These are phyloP conservation scores for Acronicta alni DNA, from an alignment of 2,888 invertebrate species.

Conservation along the genomic window DNA sequence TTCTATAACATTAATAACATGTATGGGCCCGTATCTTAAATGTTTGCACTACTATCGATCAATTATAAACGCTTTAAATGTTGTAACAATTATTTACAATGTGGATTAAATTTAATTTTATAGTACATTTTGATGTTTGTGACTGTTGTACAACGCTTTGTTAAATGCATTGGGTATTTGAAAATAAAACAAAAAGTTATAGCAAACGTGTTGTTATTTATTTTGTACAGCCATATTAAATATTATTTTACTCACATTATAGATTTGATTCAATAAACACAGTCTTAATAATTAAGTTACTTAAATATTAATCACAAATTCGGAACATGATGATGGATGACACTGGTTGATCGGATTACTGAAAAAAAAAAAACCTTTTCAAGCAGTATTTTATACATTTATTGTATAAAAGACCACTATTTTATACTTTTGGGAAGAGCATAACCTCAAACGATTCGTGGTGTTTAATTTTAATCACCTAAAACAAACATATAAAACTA, in stretches of 20 bases:
- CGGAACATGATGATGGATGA: no score
- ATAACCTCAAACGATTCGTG: no score
- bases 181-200: slow-evolving; percentile 61
- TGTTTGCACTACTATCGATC: slow-evolving; percentile 76
- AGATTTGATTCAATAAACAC: neutral
- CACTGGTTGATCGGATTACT: no score
- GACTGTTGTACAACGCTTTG: slow-evolving; percentile 86
- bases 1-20: slow-evolving; percentile 17
- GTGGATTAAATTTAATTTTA: slow-evolving; percentile 81
- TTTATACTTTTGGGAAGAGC: no score
- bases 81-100: slow-evolving; percentile 83
- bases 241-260: neutral
- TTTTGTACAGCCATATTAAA: neutral
- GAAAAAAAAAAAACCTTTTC: no score
- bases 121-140: slow-evolving; percentile 83
- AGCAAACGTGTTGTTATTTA: slow-evolving; percentile 35
- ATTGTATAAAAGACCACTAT: no score
- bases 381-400: no score
- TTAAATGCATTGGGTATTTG: slow-evolving; percentile 78
- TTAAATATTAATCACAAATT: no score
- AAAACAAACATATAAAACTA: no score
- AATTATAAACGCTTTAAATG: slow-evolving; percentile 87
- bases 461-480: no score
- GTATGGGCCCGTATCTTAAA: slow-evolving; percentile 52
- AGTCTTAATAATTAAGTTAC: neutral